phyloP scores from a whole-genome alignment of 2,888 invertebrate species.

The Pecten maximus region DNA sequence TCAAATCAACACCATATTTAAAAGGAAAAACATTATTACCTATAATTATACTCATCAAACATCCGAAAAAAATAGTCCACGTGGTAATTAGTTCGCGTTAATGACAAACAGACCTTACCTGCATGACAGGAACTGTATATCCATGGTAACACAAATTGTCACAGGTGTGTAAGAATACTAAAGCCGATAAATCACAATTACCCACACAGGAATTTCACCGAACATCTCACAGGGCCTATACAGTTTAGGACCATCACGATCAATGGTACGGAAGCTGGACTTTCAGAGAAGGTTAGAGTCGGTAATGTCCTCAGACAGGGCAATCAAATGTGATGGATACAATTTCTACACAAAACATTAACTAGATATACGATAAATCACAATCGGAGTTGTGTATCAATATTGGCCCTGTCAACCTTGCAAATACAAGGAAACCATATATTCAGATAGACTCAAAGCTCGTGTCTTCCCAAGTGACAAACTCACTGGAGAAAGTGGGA shows the following conservation, averaged over 20 bases:
- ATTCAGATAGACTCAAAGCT: background rate
- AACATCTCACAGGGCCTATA: background rate
- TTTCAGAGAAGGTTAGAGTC: background rate
- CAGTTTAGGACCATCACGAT: background rate
- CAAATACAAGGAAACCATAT: background rate
- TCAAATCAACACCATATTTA: too few species aligned
- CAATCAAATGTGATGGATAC: background rate
- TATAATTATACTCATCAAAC: background rate
- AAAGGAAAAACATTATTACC: too few species aligned
- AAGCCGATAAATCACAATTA: background rate
- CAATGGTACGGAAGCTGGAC: background rate
- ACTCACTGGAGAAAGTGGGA: background rate
- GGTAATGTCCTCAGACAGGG: background rate
- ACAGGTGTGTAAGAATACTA: background rate
- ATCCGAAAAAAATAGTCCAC: background rate
- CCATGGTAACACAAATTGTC: background rate
- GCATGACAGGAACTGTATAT: slow-evolving; percentile 4
- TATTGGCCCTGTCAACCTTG: background rate
- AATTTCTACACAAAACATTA: background rate
- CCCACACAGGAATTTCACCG: background rate
- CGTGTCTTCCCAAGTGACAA: background rate
- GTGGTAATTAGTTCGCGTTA: background rate
- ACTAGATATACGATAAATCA: background rate
- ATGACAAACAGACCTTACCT: background rate
- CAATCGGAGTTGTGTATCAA: background rate